phyloP scores from a whole-genome alignment of 1,140 invertebrate genomes.

The Aphaenogaster rudis region DNA sequence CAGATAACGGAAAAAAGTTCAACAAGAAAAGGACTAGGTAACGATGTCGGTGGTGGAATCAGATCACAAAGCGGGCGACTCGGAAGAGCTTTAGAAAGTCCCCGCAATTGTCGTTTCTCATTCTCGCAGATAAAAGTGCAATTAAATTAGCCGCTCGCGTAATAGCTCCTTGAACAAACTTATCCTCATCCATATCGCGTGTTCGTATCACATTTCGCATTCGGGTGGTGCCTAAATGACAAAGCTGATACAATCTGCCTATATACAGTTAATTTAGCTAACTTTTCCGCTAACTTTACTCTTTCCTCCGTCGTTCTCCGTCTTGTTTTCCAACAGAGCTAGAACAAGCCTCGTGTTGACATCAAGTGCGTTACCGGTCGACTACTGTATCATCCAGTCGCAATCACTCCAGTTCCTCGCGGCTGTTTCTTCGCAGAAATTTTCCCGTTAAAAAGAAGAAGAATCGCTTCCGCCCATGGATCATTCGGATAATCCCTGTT shows the following conservation, averaged over 20 bases:
- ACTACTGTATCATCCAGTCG: slow-evolving; percentile 20
- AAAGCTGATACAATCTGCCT: not conserved
- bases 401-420: not conserved
- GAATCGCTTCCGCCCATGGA: not conserved
- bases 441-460: slow-evolving; percentile 1
- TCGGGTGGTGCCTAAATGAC: slow-evolving; percentile 27
- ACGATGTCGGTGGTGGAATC: slow-evolving; percentile 34
- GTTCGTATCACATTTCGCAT: slow-evolving; percentile 51
- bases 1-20: slow-evolving; percentile 35
- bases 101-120: slow-evolving; percentile 49
- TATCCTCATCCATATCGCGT: slow-evolving; percentile 4
- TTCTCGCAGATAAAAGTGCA: slow-evolving; percentile 48
- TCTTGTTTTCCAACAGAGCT: not conserved
- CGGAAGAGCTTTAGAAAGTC: slow-evolving; percentile 27
- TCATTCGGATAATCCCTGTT: slow-evolving; percentile 45
- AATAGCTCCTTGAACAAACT: slow-evolving; percentile 50
- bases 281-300: slow-evolving; percentile 60
- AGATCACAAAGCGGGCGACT: slow-evolving; percentile 32
- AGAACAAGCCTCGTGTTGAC: slow-evolving; percentile 35
- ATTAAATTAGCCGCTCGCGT: slow-evolving; percentile 66
- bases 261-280: slow-evolving; percentile 52
- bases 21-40: slow-evolving; percentile 29
- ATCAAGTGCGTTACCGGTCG: not conserved
- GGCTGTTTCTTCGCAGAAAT: not conserved
- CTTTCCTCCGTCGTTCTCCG: slow-evolving; percentile 6